Base-by-base conservation (phyloP, 2,797 vertebrate species). In the Dendrocincla fuliginosa region DNA sequence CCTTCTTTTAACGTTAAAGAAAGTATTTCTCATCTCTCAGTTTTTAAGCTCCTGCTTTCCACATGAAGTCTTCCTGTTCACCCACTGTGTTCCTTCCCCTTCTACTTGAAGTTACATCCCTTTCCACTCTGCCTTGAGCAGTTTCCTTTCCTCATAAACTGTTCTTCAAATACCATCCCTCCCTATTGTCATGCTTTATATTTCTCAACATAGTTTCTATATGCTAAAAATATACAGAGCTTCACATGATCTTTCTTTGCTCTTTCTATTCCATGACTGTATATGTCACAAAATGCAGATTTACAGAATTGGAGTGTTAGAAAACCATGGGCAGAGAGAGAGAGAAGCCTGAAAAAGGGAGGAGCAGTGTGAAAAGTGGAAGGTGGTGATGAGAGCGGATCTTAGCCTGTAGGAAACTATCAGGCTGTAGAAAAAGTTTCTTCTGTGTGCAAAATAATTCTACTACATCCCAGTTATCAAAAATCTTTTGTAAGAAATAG, bases 1-100 rank as follows among this genome's bases (percentile, higher is more conserved):
- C 32, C 41, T 85, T 78, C 73, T 95, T 84, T 80, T 44, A 85
- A 68, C 6, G 68, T 63, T 65, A 69, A 61, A 68, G 47, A 82
- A 76, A 76, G 5, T 71, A 81, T 89, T 91, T 75, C 9, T 75
- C 32, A 18, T 77, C 75, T 84, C 42, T 85, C 60, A 69, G 6
- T 53, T 87, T 92, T 71, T 84, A 64, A 83, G 18, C 6, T 75
- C n/a, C 32, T 81, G 56, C 6, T 91, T 63, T 65, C 27, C 28
- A 56, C 2, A 1, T 52, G 47, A 61, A 76, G 30, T 13, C 16
- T 59, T 91, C 56, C 50, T 74, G 27, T 53, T 49, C 0, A 0
- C 15, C 42, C 33, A 23, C 15, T 30, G 20, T 1, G 1, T 30
- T 88, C n/a, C 33, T 85, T 82, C 42, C 42, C 14, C 17, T 94